Evolutionary conservation across 1,140 invertebrate species (phyloP), one percentile per base, ranked within the genome.

Genomic region (Drosophila saltans): DNA sequence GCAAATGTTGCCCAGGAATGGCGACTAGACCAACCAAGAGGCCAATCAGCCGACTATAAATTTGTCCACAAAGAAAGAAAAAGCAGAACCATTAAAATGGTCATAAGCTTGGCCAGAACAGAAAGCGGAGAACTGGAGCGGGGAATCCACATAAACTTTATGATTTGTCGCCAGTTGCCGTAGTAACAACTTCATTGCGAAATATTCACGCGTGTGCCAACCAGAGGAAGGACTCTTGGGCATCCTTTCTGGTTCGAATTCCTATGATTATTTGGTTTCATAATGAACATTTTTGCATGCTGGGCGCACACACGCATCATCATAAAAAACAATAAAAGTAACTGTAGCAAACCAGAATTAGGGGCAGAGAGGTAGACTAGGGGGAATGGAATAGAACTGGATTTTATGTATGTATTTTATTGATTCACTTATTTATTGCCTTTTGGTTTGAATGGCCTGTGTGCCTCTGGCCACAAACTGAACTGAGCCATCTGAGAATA

Each of bases 201-300:
- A 64, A 69, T 64, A 79, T 79, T 72, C 75, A 79, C 63, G 81
- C 72, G 69, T 77, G 59, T 66, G 73, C 68, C 77, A 76, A 75
- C 68, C 16, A 61, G 33, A 48, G 41, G 52, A 68, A 63, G 56
- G 11, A 68, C 75, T 66, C 61, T 57, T 60, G 55, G 66, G 24
- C 16, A 36, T n/a, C n/a, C 48, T 16, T 26, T 65, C 1, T 41
- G 21, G 8, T 21, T n/a, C 16, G 10, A 8, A 24, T 39, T n/a
- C 3, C 8, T 52, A 45, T 16, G 24, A 33, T 28, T 10, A 52
- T 36, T 9, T 43, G 28, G 8, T 16, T 43, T 63, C 30, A 63
- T 73, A 89, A 84, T 89, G 84, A 89, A 84, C 78, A 69, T 84
- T 89, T 81, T 79, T 84, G 84, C 84, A 89, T 89, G 84, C 84